Conservation (phyloP, 2,797 vertebrate species). For the Schizopygopsis malacanthus region DNA sequence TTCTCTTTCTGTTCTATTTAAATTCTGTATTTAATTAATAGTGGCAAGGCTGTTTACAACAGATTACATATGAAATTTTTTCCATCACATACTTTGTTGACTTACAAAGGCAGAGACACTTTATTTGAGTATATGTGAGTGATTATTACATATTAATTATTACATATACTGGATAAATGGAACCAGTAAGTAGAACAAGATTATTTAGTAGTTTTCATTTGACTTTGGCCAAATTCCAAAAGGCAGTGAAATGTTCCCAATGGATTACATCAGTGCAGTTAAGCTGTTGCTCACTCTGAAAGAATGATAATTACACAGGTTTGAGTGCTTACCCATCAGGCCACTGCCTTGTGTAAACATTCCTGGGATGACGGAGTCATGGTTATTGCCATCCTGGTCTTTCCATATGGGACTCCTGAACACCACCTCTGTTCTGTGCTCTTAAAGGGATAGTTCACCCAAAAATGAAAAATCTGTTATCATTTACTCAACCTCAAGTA, state of each 20-base stretch:
- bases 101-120: neutral
- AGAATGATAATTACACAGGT: conserved; percentile 81
- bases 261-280: conserved; percentile 74
- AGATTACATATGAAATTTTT: neutral
- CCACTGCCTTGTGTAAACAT: conserved; percentile 82
- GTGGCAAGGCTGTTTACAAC: neutral
- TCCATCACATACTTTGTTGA: neutral
- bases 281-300: conserved; percentile 73
- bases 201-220: conserved; percentile 36
- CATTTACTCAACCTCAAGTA: no score
- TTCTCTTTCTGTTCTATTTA: neutral
- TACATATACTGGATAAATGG: neutral
- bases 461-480: no score
- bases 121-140: neutral
- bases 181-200: neutral
- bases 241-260: conserved; percentile 50
- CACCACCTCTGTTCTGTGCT: conserved; percentile 63
- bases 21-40: neutral
- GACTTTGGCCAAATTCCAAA: conserved; percentile 25
- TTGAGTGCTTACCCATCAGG: conserved; percentile 76
- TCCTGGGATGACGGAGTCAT: conserved; percentile 79
- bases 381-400: conserved; percentile 73
- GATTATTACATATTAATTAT: neutral
- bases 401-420: conserved; percentile 76
- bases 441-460: neutral